phyloP scores from a whole-genome alignment of 2,797 vertebrate genomes.

The Eurystomus glaucurus region DNA sequence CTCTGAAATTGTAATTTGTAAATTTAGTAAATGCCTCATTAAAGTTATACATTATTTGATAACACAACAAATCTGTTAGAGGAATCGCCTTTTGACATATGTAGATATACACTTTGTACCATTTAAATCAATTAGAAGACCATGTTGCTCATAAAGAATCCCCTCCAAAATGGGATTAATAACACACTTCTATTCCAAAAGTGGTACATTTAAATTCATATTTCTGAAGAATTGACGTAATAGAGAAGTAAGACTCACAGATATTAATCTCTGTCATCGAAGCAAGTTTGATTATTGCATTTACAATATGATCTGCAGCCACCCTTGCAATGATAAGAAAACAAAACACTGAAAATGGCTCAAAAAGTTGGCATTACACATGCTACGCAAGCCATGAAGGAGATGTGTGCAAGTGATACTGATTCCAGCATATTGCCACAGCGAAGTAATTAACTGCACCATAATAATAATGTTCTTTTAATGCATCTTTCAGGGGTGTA shows the following conservation, averaged over 20 bases:
- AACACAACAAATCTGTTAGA: neutral
- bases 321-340: neutral
- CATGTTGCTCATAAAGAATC: neutral
- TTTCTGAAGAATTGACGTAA: neutral
- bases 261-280: neutral
- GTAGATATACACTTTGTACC: neutral
- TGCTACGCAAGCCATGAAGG: neutral
- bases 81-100: neutral
- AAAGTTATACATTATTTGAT: neutral
- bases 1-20: neutral
- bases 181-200: neutral
- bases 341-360: neutral
- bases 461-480: constrained; percentile 46
- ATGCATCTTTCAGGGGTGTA: constrained; percentile 36
- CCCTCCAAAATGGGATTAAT: neutral
- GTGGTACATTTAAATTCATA: neutral
- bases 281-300: neutral
- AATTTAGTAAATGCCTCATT: neutral
- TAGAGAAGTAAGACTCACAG: neutral
- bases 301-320: neutral
- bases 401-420: neutral
- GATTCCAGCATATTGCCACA: constrained; percentile 8
- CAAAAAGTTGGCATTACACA: neutral
- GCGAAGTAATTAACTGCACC: constrained; percentile 29
- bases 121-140: neutral